phyloP scores from a whole-genome alignment of 2,797 vertebrate genomes.

The Rhinoraja longicauda region DNA sequence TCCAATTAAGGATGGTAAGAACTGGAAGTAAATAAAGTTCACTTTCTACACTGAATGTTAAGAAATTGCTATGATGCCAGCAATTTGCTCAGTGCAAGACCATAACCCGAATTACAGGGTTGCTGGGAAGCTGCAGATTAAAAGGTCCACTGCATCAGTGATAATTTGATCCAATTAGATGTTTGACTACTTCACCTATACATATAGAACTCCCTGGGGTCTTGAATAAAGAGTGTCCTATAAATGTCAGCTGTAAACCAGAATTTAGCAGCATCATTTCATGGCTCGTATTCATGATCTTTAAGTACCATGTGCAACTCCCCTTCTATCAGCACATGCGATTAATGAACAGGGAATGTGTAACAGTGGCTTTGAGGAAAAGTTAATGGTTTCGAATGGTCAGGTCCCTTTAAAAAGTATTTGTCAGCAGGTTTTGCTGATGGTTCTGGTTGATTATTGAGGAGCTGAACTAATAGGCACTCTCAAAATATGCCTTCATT shows the following conservation, averaged over 20 bases:
- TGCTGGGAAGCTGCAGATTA: conserved; percentile 11
- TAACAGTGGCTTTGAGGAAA: conserved; percentile 17
- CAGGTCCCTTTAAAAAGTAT: conserved; percentile 31
- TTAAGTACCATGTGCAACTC: conserved; percentile 3
- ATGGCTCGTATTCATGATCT: neutral
- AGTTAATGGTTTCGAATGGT: conserved; percentile 10
- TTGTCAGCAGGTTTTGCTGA: conserved; percentile 31
- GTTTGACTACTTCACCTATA: conserved; percentile 26
- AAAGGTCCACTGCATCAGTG: neutral
- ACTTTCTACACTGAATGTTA: neutral
- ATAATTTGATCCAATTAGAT: conserved; percentile 32
- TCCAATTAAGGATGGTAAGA: neutral
- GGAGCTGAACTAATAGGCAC: neutral
- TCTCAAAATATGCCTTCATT: neutral
- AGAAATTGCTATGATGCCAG: neutral
- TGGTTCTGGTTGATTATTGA: conserved; percentile 10
- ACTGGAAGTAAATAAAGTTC: neutral
- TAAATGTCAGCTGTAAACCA: conserved; percentile 32
- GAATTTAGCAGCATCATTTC: conserved; percentile 37
- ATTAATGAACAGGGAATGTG: conserved; percentile 34
- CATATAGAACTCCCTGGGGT: conserved; percentile 3
- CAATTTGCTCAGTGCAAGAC: neutral
- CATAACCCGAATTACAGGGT: neutral
- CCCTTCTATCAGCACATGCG: conserved; percentile 29
- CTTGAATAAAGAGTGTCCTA: conserved; percentile 29